These are phyloP conservation scores for Porites evermanni DNA, from an alignment of 92 coral and sea anemone species.

Conservation along the genomic window DNA sequence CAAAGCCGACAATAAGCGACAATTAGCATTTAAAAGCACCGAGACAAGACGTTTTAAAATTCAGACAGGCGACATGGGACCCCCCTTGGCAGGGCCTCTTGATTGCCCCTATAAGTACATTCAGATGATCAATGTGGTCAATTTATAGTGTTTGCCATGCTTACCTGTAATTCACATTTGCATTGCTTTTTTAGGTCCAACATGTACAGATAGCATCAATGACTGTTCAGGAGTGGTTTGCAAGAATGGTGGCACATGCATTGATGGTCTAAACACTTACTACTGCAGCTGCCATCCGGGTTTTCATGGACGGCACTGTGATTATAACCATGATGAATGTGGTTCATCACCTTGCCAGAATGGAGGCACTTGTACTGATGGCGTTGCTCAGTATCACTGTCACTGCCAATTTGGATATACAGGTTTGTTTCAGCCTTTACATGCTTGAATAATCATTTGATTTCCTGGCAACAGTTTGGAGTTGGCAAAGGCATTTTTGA, in stretches of 20 bases:
- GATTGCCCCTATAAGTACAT: too few relatives aligned
- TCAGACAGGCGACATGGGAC: too few relatives aligned
- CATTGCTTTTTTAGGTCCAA: conserved; percentile 11
- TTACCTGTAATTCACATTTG: not conserved
- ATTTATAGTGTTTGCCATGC: not conserved
- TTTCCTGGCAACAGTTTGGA: not conserved
- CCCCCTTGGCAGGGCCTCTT: too few relatives aligned
- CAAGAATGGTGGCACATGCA: conserved; percentile 70
- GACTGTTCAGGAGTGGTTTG: conserved; percentile 66
- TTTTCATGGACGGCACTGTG: conserved; percentile 77
- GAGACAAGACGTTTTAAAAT: too few relatives aligned
- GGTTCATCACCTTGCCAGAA: conserved; percentile 81
- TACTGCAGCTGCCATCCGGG: conserved; percentile 85
- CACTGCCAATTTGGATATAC: conserved; percentile 82
- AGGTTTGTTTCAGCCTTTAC: conserved; percentile 47
- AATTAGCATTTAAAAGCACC: too few relatives aligned
- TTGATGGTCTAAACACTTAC: conserved; percentile 70
- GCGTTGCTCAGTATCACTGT: conserved; percentile 83
- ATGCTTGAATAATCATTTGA: not conserved
- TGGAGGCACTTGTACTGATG: conserved; percentile 90
- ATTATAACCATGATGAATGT: conserved; percentile 75
- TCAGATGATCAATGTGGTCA: too few relatives aligned
- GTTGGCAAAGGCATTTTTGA: too few relatives aligned
- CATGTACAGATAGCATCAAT: conserved; percentile 65
- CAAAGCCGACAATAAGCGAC: too few relatives aligned